Evolutionary conservation across 2,888 invertebrate genomes (phyloP).

Genomic region (Melolontha melolontha): DNA sequence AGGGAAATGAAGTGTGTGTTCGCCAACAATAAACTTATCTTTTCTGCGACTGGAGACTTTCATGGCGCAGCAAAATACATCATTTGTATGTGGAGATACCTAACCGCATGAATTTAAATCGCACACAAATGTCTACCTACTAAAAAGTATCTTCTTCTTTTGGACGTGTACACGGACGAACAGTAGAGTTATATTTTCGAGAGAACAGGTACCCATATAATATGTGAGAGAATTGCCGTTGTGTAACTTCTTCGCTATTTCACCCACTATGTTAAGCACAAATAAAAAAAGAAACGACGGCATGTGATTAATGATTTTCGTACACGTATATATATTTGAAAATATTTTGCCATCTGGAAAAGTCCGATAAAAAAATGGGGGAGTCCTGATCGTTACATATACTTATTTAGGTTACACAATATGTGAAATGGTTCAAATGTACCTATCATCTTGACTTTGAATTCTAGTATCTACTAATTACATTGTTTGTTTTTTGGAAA

Average conservation of each 20-base stretch:
- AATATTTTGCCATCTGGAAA: conserved; percentile 62
- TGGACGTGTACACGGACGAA: conserved; percentile 8
- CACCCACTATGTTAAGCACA: conserved; percentile 41
- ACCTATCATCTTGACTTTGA: too few relatives aligned
- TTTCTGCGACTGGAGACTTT: conserved; percentile 63
- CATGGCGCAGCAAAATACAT: conserved; percentile 62
- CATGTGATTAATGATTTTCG: conserved; percentile 59
- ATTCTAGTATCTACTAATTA: too few relatives aligned
- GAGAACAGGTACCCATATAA: conserved; percentile 31
- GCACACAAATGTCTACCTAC: conserved; percentile 53
- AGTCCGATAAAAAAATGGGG: conserved; percentile 55
- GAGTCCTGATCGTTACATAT: conserved; percentile 2
- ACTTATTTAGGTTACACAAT: conserved; percentile 3
- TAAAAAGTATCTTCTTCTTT: conserved; percentile 46
- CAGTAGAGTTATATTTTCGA: conserved; percentile 19
- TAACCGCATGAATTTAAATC: conserved; percentile 62
- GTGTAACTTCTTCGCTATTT: conserved; percentile 21
- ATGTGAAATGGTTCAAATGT: background rate
- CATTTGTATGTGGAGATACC: conserved; percentile 65
- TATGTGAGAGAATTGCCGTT: background rate
- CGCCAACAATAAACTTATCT: conserved; percentile 65
- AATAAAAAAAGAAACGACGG: conserved; percentile 51
- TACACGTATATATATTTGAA: conserved; percentile 56
- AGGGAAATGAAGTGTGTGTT: conserved; percentile 65
- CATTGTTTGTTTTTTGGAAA: too few relatives aligned